Conservation (phyloP, 2,113 vertebrate species). For the Cyanoramphus novaezelandiae region DNA sequence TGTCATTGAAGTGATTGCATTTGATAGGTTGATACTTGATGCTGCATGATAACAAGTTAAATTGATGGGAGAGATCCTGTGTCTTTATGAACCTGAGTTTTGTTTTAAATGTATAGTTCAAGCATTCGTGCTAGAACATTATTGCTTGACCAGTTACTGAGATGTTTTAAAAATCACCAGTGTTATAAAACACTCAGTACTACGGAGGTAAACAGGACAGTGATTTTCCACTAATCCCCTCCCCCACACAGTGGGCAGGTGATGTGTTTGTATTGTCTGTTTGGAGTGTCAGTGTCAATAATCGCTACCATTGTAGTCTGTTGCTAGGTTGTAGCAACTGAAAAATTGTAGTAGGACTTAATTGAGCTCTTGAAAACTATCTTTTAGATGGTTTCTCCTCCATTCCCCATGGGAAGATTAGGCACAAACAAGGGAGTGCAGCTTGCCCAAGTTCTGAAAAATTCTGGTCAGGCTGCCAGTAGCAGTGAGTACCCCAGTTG, state of each 20-base stretch:
- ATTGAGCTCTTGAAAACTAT: neutral
- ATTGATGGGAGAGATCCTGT: neutral
- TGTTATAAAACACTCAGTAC: neutral
- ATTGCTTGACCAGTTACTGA: neutral
- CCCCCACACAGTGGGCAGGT: neutral
- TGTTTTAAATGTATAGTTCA: neutral
- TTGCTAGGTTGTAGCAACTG: neutral
- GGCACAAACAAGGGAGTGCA: neutral
- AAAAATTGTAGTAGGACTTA: neutral
- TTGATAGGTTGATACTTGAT: neutral
- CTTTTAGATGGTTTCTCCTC: neutral
- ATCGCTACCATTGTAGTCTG: accelerated
- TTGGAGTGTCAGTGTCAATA: accelerated
- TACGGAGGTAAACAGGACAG: neutral
- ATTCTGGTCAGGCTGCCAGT: neutral
- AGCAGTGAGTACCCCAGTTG: neutral
- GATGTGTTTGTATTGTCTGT: neutral
- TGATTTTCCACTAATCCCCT: neutral
- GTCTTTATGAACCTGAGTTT: neutral
- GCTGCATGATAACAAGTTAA: neutral
- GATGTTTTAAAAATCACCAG: neutral
- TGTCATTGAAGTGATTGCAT: neutral
- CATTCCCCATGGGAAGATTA: neutral
- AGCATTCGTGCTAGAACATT: neutral
- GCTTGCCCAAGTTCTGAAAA: neutral